phyloP scores from a whole-genome alignment of 2,797 vertebrate species.

The Aldrovandia affinis region DNA sequence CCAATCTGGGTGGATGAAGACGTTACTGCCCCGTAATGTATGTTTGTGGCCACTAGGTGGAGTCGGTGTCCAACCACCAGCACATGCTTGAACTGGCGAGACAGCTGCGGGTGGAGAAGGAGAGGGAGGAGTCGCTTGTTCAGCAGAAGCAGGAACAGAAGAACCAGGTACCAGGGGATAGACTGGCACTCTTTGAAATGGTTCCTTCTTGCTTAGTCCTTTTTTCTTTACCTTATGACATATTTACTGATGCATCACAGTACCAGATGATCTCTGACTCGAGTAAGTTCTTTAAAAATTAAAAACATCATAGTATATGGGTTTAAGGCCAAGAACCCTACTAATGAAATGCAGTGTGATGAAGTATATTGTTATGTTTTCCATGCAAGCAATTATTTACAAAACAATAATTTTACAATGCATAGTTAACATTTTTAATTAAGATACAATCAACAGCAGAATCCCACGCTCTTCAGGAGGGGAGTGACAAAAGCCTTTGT shows the following conservation, averaged over 20 bases:
- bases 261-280: neutral
- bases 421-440: no score
- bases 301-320: slow-evolving; percentile 12
- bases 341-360: slow-evolving; percentile 4
- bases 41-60: slow-evolving; percentile 84
- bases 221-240: neutral
- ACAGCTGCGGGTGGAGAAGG: slow-evolving; percentile 91
- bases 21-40: neutral
- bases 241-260: slow-evolving; percentile 23
- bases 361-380: slow-evolving; percentile 23
- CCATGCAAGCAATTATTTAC: neutral
- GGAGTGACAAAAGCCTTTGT: no score
- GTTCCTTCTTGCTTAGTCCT: neutral
- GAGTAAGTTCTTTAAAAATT: slow-evolving; percentile 2
- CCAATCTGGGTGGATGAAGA: neutral
- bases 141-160: slow-evolving; percentile 97
- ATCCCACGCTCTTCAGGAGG: no score
- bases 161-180: slow-evolving; percentile 81
- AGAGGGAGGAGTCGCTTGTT: slow-evolving; percentile 87
- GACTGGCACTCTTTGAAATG: slow-evolving; percentile 22
- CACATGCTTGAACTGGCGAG: slow-evolving; percentile 93
- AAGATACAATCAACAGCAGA: no score
- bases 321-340: slow-evolving; percentile 10
- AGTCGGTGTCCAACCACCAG: slow-evolving; percentile 94
- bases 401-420: no score